Evolutionary conservation across 2,113 vertebrate species (phyloP).

Genomic region (Triplophysa tibetana): DNA sequence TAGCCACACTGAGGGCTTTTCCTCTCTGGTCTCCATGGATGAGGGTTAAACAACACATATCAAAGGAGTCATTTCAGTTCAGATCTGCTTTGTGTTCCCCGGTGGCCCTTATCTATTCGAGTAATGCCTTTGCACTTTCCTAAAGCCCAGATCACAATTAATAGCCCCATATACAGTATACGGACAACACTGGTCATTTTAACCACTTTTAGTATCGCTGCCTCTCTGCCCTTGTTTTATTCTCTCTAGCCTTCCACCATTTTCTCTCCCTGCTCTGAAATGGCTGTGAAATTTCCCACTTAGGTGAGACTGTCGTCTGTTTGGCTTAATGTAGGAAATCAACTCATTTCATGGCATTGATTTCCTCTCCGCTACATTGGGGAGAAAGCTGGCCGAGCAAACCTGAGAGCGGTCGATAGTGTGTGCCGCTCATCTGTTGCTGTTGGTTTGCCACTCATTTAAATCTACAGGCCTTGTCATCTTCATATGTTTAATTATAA

Average conservation of each 20-base stretch:
- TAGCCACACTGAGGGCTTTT: not conserved
- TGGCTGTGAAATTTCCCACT: constrained; percentile 60
- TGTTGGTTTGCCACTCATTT: constrained; percentile 21
- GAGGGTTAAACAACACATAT: not conserved
- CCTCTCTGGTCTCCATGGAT: not conserved
- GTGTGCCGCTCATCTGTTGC: constrained; percentile 43
- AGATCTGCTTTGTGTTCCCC: not conserved
- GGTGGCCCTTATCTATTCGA: not conserved
- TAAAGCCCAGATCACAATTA: not conserved
- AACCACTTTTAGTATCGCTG: not conserved
- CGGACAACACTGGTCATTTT: not conserved
- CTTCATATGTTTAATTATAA: not conserved
- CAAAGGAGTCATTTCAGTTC: not conserved
- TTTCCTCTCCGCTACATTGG: constrained; percentile 65
- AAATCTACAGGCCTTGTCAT: constrained; percentile 24
- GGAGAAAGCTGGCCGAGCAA: constrained; percentile 56
- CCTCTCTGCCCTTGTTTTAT: not conserved
- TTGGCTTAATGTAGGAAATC: constrained; percentile 60
- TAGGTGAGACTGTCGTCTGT: constrained; percentile 58
- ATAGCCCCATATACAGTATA: not conserved
- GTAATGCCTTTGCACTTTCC: not conserved
- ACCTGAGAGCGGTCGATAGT: constrained; percentile 44
- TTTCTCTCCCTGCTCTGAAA: constrained; percentile 47
- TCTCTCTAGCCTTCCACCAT: constrained; percentile 19
- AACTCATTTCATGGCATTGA: constrained; percentile 65